phyloP scores from a whole-genome alignment of 2,113 vertebrate species.

The Gymnocephalus cernua region DNA sequence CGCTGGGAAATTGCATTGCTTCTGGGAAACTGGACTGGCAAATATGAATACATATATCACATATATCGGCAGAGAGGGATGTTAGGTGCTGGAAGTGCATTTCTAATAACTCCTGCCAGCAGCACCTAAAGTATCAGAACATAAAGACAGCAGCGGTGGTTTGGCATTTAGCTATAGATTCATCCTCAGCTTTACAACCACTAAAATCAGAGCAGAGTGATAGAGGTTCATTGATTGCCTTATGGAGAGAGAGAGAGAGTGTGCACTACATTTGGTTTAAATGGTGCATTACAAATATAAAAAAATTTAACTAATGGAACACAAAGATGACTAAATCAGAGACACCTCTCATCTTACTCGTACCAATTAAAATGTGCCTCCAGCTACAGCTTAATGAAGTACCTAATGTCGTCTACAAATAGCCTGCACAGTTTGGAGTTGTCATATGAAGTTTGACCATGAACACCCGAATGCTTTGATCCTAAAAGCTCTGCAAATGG shows the following conservation, averaged over 20 bases:
- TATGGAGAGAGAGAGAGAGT: not conserved
- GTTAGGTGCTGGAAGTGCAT: slow-evolving; percentile 59
- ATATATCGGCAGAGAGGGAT: slow-evolving; percentile 10
- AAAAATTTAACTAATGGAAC: not conserved
- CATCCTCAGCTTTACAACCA: slow-evolving; percentile 34
- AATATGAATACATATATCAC: slow-evolving; percentile 56
- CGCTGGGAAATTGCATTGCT: slow-evolving; percentile 12
- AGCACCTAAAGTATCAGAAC: slow-evolving; percentile 54
- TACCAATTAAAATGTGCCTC: slow-evolving; percentile 57
- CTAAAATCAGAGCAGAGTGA: slow-evolving; percentile 47
- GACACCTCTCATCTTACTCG: not conserved
- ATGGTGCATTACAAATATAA: slow-evolving; percentile 2
- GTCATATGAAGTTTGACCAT: slow-evolving; percentile 33
- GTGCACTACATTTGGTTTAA: slow-evolving; percentile 17
- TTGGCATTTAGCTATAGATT: slow-evolving; percentile 30
- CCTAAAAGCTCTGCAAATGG: slow-evolving; percentile 30
- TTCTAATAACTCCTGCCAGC: slow-evolving; percentile 69
- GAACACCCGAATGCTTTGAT: slow-evolving; percentile 49
- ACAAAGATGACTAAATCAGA: not conserved
- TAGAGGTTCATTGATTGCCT: slow-evolving; percentile 23
- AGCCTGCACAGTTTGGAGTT: slow-evolving; percentile 2
- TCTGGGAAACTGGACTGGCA: slow-evolving; percentile 27
- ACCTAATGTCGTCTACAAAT: slow-evolving; percentile 4
- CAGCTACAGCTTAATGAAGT: slow-evolving; percentile 62
- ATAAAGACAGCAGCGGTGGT: slow-evolving; percentile 39